These are phyloP conservation scores for Eilema caniola DNA, from an alignment of 2,888 invertebrate genomes.

Conservation along the genomic window DNA sequence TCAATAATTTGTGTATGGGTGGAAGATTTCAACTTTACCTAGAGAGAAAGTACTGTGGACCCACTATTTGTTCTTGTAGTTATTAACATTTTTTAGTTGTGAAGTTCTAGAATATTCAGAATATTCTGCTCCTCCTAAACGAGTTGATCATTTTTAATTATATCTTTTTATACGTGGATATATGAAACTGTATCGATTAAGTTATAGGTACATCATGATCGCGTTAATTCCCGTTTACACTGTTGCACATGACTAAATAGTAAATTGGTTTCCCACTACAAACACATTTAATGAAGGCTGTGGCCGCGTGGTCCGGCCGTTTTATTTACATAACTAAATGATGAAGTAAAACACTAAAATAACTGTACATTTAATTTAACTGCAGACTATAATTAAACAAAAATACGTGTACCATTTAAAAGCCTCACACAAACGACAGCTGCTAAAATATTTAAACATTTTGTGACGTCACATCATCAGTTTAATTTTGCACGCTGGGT, in stretches of 20 bases:
- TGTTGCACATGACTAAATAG: no score
- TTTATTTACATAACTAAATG: not conserved
- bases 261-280: not conserved
- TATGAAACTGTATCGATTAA: no score
- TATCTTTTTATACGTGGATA: no score
- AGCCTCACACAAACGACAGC: constrained; percentile 5
- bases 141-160: no score
- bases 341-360: not conserved
- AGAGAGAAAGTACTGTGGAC: no score
- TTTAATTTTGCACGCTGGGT: constrained; percentile 37
- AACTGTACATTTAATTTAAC: constrained; percentile 3
- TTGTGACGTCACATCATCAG: constrained; percentile 21
- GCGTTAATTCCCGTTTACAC: not conserved
- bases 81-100: no score
- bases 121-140: no score
- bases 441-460: constrained; percentile 24
- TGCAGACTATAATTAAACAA: constrained; percentile 15
- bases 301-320: no score
- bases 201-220: not conserved
- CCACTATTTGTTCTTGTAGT: no score
- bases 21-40: no score
- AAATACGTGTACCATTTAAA: constrained; percentile 12
- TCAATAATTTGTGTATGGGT: no score
- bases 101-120: no score
- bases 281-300: not conserved